phyloP scores from a whole-genome alignment of 2,888 invertebrate genomes.

The Aromia moschata region DNA sequence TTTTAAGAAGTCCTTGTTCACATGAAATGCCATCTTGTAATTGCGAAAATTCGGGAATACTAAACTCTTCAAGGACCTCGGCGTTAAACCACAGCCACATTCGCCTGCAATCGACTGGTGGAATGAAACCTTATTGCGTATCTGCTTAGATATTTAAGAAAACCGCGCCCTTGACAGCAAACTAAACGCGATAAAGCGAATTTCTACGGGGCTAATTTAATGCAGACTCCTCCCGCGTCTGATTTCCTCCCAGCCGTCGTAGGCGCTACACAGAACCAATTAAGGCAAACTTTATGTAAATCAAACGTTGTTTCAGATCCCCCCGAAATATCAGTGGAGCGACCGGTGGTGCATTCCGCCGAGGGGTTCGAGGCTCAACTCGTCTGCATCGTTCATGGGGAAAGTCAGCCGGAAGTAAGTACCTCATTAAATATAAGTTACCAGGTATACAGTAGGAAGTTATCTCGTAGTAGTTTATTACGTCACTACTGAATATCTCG shows the following conservation, averaged over 20 bases:
- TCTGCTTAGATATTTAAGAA: too few relatives aligned
- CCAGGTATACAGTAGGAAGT: too few relatives aligned
- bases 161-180: too few relatives aligned
- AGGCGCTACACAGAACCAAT: conserved; percentile 4
- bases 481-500: too few relatives aligned
- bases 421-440: background rate
- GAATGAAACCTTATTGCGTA: too few relatives aligned
- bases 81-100: too few relatives aligned
- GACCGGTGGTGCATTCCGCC: conserved; percentile 73
- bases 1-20: too few relatives aligned
- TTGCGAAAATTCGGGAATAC: too few relatives aligned
- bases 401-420: conserved; percentile 73
- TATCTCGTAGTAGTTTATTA: too few relatives aligned
- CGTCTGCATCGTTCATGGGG: conserved; percentile 75
- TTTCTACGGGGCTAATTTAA: background rate
- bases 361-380: conserved; percentile 74
- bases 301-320: conserved; percentile 64
- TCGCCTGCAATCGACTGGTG: too few relatives aligned
- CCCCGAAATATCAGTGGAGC: conserved; percentile 70
- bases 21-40: too few relatives aligned
- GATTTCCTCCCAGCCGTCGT: background rate
- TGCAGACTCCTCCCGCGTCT: background rate
- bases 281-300: conserved; percentile 13
- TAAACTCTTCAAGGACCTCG: too few relatives aligned
- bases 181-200: background rate